Evolutionary conservation across 2,888 invertebrate genomes (phyloP).

Genomic region (Cecidostiba fungosa): DNA sequence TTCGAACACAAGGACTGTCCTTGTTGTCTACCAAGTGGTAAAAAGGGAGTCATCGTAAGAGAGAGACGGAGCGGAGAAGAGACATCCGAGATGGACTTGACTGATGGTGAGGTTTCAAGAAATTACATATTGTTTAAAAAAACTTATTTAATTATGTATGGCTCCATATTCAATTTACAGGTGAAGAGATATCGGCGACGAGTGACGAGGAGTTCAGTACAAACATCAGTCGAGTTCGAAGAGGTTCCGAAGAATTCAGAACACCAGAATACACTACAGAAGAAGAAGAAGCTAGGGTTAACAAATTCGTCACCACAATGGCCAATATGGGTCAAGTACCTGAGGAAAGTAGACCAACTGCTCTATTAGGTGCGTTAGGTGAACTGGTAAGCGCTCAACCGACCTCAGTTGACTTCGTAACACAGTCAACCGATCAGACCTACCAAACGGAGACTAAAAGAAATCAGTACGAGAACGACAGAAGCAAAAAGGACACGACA

Average conservation of each 20-base stretch:
- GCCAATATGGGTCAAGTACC: not conserved
- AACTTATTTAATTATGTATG: not conserved
- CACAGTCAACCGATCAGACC: not conserved
- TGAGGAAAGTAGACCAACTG: not conserved
- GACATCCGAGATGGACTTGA: conserved; percentile 11
- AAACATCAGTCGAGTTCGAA: not conserved
- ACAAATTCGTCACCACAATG: not conserved
- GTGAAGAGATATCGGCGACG: not conserved
- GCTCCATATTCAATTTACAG: not conserved
- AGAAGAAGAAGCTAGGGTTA: not conserved
- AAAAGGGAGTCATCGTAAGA: conserved; percentile 61
- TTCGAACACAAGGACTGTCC: conserved; percentile 70
- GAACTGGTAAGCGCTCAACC: not conserved
- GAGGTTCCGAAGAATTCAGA: not conserved
- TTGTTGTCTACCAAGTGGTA: conserved; percentile 67
- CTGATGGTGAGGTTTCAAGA: not conserved
- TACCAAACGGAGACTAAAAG: not conserved
- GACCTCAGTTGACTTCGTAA: not conserved
- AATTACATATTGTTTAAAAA: not conserved
- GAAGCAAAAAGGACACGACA: not conserved
- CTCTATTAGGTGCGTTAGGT: not conserved
- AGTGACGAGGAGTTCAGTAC: not conserved
- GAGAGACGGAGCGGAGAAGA: conserved; percentile 42
- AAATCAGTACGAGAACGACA: not conserved
- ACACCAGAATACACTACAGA: not conserved